A percentile compares a stretch with the other conserved stretches of the same genome.
Conservation (phyloP, 2,888 invertebrate genomes). For the Hydroisotoma schaefferi region DNA sequence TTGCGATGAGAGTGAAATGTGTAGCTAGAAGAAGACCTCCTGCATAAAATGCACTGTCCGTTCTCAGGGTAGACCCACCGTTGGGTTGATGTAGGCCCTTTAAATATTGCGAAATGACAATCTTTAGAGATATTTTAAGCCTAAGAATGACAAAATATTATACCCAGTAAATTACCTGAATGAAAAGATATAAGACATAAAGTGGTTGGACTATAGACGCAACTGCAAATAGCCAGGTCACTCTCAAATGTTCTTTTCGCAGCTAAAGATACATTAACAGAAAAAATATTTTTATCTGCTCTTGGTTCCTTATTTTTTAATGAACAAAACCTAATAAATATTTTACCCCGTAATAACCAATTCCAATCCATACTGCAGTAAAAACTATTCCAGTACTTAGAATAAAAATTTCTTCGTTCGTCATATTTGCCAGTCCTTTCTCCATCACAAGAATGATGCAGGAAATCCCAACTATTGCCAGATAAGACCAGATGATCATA, state of each 20-base stretch:
- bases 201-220: conserved; percentile 33
- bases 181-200: conserved; percentile 28
- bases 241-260: conserved; percentile 28
- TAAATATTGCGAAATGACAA: background rate
- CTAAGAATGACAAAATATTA: background rate
- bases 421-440: conserved; percentile 28
- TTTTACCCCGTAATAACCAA: conserved; percentile 42
- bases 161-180: conserved; percentile 18
- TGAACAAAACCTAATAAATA: too few relatives aligned
- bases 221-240: conserved; percentile 27
- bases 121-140: background rate
- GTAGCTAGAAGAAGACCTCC: conserved; percentile 24
- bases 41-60: conserved; percentile 28
- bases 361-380: conserved; percentile 34
- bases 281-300: too few relatives aligned
- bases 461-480: conserved; percentile 29
- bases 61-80: conserved; percentile 28
- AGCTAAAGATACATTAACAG: conserved; percentile 26
- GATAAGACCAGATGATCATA: too few relatives aligned
- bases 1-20: conserved; percentile 40
- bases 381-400: conserved; percentile 32
- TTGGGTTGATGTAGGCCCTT: conserved; percentile 27
- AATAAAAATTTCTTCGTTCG: conserved; percentile 31
- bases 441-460: conserved; percentile 36
- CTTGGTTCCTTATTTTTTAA: too few relatives aligned